These are phyloP conservation scores for Euclidia mi DNA, from an alignment of 2,888 invertebrate genomes.

Conservation along the genomic window DNA sequence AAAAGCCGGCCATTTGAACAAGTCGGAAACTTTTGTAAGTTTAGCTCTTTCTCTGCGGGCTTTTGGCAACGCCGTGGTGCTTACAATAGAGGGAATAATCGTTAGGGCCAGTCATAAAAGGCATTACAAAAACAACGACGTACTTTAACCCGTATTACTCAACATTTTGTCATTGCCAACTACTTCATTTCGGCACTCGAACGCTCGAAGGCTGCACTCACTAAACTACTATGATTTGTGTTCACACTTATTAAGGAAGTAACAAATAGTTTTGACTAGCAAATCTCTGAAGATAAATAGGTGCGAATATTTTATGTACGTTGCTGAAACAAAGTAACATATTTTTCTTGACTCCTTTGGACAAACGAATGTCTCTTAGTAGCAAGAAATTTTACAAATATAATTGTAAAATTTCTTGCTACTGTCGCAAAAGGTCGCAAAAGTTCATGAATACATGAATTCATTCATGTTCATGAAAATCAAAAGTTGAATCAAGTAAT, in stretches of 20 bases:
- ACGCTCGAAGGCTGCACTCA: conserved; percentile 39
- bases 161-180: conserved; percentile 81
- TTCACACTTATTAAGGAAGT: conserved; percentile 4
- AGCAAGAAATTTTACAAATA: too few species aligned
- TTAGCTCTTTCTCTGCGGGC: conserved; percentile 86
- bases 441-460: too few species aligned
- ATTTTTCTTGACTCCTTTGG: too few species aligned
- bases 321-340: too few species aligned
- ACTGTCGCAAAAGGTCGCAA: too few species aligned
- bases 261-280: not conserved
- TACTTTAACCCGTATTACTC: conserved; percentile 81
- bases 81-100: conserved; percentile 87
- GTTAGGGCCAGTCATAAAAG: conserved; percentile 87
- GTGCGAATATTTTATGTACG: not conserved
- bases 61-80: conserved; percentile 83
- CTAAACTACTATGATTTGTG: conserved; percentile 25
- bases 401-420: too few species aligned
- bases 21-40: conserved; percentile 89
- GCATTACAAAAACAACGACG: conserved; percentile 87
- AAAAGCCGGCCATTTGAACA: conserved; percentile 89
- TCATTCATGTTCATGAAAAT: too few species aligned
- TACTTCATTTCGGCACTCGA: conserved; percentile 70
- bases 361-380: too few species aligned
- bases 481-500: too few species aligned
- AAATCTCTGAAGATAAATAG: not conserved